Percentiles rank a stretch among this genome's conserved stretches.
Evolutionary conservation across 2,797 vertebrate species (phyloP).

Genomic region (Hydrophis major): DNA sequence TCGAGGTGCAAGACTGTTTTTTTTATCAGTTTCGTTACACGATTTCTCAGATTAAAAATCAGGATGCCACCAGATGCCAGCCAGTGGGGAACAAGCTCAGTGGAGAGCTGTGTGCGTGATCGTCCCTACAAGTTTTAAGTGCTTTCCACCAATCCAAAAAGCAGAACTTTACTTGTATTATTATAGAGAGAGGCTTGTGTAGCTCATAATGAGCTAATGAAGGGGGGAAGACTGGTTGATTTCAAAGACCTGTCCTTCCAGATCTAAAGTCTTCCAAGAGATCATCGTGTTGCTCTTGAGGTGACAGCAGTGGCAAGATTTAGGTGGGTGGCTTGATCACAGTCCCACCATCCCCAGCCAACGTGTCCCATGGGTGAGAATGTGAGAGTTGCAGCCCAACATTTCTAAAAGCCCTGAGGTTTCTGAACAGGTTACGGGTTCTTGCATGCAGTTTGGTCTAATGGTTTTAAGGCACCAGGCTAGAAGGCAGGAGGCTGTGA

Average conservation of each 20-base stretch:
- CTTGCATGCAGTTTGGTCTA: neutral
- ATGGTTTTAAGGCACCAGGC: no score
- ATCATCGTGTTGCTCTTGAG: neutral
- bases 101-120: neutral
- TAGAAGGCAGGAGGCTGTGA: no score
- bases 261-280: neutral
- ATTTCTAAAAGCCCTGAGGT: neutral
- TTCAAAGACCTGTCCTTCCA: neutral
- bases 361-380: neutral
- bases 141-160: no score
- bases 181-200: no score
- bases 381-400: neutral
- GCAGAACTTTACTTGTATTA: neutral
- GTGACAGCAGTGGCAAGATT: neutral
- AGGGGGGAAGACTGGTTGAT: neutral
- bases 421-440: neutral
- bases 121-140: no score
- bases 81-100: no score
- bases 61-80: neutral
- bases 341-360: neutral
- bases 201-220: neutral
- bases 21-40: neutral
- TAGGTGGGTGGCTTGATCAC: neutral
- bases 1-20: neutral
- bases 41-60: neutral